Conservation (phyloP, 2,797 vertebrate species). For the Tamandua tetradactyla region DNA sequence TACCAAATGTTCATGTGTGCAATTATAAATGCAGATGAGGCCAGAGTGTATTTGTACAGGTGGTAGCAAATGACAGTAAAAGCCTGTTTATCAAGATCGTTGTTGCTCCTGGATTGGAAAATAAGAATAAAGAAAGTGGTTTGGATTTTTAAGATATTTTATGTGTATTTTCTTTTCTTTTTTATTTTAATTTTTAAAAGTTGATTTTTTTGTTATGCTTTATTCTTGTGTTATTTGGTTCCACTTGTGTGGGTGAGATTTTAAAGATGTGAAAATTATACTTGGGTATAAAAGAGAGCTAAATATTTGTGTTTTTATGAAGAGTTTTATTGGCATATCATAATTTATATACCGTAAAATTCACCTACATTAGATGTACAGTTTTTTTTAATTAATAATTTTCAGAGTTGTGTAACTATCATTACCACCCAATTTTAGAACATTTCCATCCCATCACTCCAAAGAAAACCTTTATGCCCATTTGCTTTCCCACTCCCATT, state of each 20-base stretch:
- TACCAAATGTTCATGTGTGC: slow-evolving; percentile 51
- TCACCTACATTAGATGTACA: slow-evolving; percentile 26
- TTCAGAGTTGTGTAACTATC: not conserved
- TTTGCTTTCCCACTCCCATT: not conserved
- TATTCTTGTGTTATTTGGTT: not conserved
- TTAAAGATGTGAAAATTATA: slow-evolving; percentile 31
- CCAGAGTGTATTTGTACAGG: slow-evolving; percentile 39
- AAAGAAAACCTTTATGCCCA: not conserved
- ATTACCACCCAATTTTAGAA: not conserved
- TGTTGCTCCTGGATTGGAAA: slow-evolving; percentile 44
- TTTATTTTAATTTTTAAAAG: slow-evolving; percentile 51
- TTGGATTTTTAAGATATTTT: slow-evolving; percentile 25
- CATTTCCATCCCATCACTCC: not conserved
- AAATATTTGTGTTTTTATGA: slow-evolving; percentile 34
- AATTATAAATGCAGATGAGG: slow-evolving; percentile 60
- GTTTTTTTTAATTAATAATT: not conserved
- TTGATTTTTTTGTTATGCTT: not conserved
- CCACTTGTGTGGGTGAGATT: slow-evolving; percentile 12
- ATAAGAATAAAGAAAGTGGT: not conserved
- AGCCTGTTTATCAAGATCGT: not conserved
- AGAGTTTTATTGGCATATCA: not conserved
- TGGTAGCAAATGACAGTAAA: slow-evolving; percentile 33
- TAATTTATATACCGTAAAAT: slow-evolving; percentile 29
- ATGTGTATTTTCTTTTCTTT: not conserved
- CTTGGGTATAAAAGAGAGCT: not conserved